Conservation (phyloP, 2,888 invertebrate genomes). For the Campopleginae sp. region DNA sequence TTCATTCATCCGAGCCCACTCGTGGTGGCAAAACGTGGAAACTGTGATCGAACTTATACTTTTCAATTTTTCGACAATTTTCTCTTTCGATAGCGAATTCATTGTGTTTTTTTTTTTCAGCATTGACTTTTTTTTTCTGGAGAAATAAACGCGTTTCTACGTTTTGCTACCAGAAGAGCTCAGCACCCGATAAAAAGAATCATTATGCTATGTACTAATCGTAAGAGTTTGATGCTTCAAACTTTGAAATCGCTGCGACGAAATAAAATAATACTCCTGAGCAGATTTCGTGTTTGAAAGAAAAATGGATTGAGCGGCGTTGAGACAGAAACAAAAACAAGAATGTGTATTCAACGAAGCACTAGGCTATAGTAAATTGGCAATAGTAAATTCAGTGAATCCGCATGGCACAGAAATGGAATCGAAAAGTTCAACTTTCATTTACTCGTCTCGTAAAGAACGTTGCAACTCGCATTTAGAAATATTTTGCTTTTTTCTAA, state of each 20-base stretch:
- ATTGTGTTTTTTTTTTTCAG: not conserved
- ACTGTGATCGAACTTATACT: not conserved
- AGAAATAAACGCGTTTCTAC: not conserved
- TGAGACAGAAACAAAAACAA: not conserved
- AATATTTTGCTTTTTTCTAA: not conserved
- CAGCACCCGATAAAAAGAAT: not conserved
- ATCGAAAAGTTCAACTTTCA: slow-evolving; percentile 16
- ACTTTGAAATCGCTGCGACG: not conserved
- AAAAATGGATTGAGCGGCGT: slow-evolving; percentile 4
- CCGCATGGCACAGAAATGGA: slow-evolving; percentile 48
- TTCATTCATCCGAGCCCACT: not conserved
- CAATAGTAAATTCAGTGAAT: slow-evolving; percentile 12
- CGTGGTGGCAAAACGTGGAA: slow-evolving; percentile 14
- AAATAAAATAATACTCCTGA: not conserved
- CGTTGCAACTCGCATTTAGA: not conserved
- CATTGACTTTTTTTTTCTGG: not conserved
- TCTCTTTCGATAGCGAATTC: not conserved
- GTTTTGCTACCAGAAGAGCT: not conserved
- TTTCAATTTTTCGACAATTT: not conserved
- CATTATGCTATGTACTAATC: not conserved
- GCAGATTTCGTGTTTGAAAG: not conserved
- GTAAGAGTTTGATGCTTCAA: not conserved
- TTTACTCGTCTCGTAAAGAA: not conserved
- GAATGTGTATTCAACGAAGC: not conserved
- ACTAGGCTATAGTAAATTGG: slow-evolving; percentile 41